Evolutionary conservation across 2,888 invertebrate species (phyloP).

Genomic region (Agelastica alni): DNA sequence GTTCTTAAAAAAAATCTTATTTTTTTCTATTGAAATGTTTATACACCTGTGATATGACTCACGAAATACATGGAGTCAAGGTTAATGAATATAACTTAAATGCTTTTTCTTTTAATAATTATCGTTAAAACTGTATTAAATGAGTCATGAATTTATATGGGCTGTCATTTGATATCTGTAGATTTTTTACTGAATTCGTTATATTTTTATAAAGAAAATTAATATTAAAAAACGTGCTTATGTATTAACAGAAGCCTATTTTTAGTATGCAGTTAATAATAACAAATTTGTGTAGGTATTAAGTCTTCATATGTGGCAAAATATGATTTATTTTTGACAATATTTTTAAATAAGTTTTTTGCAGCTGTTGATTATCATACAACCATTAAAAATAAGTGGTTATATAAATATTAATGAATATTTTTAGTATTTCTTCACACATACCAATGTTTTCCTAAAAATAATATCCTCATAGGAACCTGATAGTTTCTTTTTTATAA

Average conservation of each 20-base stretch:
- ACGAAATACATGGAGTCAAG: slow-evolving; percentile 10
- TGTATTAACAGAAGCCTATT: slow-evolving; percentile 6
- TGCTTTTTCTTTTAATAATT: not conserved
- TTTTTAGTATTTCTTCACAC: not conserved
- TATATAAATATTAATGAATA: slow-evolving; percentile 1
- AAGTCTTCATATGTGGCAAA: slow-evolving; percentile 20
- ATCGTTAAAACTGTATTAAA: slow-evolving; percentile 4
- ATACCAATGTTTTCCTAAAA: too few species aligned
- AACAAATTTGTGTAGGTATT: slow-evolving; percentile 16
- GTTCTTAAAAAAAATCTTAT: slow-evolving; percentile 1
- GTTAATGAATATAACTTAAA: slow-evolving; percentile 7
- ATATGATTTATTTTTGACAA: slow-evolving; percentile 19
- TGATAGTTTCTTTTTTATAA: too few species aligned
- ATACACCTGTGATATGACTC: slow-evolving; percentile 13
- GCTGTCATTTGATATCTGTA: slow-evolving; percentile 17
- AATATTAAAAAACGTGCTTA: not conserved
- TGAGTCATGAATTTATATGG: slow-evolving; percentile 22
- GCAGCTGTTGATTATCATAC: not conserved
- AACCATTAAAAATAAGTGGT: not conserved
- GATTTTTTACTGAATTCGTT: not conserved
- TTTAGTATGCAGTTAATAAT: slow-evolving; percentile 9
- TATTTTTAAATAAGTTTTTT: slow-evolving; percentile 1
- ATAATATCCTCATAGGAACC: too few species aligned
- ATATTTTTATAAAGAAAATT: not conserved
- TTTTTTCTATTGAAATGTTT: slow-evolving; percentile 1